phyloP scores from a whole-genome alignment of 2,888 invertebrate genomes.

The Conomelus anceps region DNA sequence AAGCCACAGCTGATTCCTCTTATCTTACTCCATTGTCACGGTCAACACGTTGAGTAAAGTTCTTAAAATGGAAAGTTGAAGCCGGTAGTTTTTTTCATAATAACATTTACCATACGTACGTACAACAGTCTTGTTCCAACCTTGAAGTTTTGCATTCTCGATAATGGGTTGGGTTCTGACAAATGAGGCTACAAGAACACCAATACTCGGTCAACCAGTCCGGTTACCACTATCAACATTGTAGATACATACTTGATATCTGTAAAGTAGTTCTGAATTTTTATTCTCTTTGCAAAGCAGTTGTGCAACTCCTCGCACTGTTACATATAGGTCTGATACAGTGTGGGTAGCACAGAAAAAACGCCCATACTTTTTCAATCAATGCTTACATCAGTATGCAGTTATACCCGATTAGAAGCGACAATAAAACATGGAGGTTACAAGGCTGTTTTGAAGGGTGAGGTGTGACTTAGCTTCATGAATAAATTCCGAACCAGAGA shows the following conservation, averaged over 20 bases:
- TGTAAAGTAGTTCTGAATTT: neutral
- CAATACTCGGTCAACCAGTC: neutral
- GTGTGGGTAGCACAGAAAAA: neutral
- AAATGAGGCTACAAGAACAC: neutral
- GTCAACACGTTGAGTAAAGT: neutral
- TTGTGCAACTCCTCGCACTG: neutral
- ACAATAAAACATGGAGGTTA: neutral
- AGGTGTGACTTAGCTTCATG: neutral
- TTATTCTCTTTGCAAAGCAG: neutral
- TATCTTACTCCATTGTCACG: neutral
- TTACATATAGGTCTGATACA: neutral
- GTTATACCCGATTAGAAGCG: neutral
- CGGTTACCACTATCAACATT: neutral
- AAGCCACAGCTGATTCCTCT: neutral
- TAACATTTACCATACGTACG: too few species aligned
- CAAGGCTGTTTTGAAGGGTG: neutral
- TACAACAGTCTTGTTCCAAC: neutral
- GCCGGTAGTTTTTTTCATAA: neutral
- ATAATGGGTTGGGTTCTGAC: neutral
- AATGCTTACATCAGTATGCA: neutral
- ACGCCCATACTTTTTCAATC: neutral
- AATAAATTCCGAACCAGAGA: too few species aligned
- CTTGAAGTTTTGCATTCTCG: neutral
- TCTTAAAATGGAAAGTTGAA: neutral
- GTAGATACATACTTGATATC: neutral